Evolutionary conservation across 2,888 invertebrate genomes (phyloP).

Genomic region (Scaptodrosophila latifasciaeformis): DNA sequence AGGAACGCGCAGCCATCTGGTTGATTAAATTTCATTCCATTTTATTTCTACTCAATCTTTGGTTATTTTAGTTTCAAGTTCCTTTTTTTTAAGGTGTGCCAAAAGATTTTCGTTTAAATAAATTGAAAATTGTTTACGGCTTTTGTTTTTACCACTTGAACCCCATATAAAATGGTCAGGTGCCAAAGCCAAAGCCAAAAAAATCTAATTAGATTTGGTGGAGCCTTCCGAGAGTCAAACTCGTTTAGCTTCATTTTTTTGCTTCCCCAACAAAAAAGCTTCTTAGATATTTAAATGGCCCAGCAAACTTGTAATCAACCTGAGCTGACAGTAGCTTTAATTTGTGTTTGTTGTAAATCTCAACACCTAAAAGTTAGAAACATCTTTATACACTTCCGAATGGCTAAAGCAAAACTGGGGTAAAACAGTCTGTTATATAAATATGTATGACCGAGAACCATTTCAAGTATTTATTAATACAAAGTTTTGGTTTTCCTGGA

Average conservation of each 20-base stretch:
- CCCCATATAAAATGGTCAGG: not conserved
- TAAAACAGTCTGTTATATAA: too few species aligned
- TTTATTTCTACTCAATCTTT: conserved; percentile 20
- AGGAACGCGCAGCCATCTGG: conserved; percentile 46
- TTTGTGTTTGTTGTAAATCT: too few species aligned
- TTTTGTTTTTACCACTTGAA: conserved; percentile 22
- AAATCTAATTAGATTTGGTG: conserved; percentile 49
- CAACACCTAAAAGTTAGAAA: too few species aligned
- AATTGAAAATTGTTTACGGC: conserved; percentile 55
- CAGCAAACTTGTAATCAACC: too few species aligned
- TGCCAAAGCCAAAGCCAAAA: conserved; percentile 26
- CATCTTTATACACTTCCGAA: too few species aligned
- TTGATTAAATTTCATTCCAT: conserved; percentile 52
- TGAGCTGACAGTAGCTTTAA: too few species aligned
- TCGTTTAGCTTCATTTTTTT: conserved; percentile 22
- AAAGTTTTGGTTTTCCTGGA: too few species aligned
- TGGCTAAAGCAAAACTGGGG: too few species aligned
- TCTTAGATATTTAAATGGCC: too few species aligned
- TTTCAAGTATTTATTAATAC: too few species aligned
- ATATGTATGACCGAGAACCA: too few species aligned
- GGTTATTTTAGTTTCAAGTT: conserved; percentile 10
- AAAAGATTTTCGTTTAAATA: conserved; percentile 48
- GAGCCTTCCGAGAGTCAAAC: too few species aligned
- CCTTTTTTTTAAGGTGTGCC: conserved; percentile 26
- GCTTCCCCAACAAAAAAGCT: conserved; percentile 17